A percentile compares a stretch with the other conserved stretches of the same genome.
Conservation (phyloP, 1,140 invertebrate genomes). For the Brachionus manjavacas region DNA sequence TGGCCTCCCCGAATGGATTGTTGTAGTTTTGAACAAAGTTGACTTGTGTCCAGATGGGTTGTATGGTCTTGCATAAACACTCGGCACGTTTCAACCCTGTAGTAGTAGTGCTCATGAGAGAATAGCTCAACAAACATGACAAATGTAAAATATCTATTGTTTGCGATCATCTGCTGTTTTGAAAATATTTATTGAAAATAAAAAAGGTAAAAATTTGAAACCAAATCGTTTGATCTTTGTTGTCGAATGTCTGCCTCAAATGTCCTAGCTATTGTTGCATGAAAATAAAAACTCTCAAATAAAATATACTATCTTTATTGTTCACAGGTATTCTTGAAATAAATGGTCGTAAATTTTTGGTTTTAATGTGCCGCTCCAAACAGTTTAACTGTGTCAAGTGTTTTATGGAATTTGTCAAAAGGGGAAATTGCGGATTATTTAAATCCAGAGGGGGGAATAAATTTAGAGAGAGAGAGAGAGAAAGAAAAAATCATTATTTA, state of each 20-base stretch:
- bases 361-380: neutral
- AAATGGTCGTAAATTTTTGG: neutral
- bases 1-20: neutral
- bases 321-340: neutral
- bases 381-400: constrained; percentile 1
- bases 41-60: neutral
- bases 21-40: neutral
- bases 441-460: neutral
- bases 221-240: neutral
- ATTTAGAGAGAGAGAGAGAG: neutral
- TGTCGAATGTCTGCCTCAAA: neutral
- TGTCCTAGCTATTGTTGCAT: constrained; percentile 1
- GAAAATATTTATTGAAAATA: neutral
- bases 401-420: neutral
- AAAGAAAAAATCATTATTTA: neutral
- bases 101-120: neutral
- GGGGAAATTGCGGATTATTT: neutral
- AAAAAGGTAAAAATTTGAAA: neutral
- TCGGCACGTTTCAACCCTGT: neutral
- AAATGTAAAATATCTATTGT: neutral
- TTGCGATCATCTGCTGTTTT: neutral
- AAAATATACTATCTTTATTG: neutral
- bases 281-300: neutral
- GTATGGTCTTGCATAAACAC: neutral
- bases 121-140: neutral